phyloP scores from a whole-genome alignment of 2,797 vertebrate species.

The Leptoclinus maculatus region DNA sequence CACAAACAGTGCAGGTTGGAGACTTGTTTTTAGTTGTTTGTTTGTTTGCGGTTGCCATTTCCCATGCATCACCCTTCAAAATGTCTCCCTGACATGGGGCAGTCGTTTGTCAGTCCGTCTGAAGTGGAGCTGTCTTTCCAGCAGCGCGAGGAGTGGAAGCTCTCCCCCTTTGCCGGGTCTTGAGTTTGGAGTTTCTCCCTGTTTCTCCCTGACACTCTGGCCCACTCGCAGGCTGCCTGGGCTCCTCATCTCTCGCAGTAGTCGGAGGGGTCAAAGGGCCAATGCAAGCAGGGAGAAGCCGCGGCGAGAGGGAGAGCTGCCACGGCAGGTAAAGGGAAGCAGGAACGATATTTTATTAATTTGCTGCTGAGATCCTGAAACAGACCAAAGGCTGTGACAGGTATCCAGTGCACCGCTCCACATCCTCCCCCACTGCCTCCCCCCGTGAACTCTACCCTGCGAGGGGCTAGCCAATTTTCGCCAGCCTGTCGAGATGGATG shows the following conservation, averaged over 20 bases:
- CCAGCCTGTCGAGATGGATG: constrained; percentile 87
- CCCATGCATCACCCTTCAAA: constrained; percentile 73
- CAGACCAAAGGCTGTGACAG: constrained; percentile 88
- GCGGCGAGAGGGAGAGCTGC: constrained; percentile 75
- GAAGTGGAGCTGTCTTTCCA: constrained; percentile 81
- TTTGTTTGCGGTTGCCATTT: constrained; percentile 70
- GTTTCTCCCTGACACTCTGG: constrained; percentile 77
- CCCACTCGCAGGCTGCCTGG: constrained; percentile 74
- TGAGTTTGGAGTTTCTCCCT: constrained; percentile 76
- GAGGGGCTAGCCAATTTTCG: constrained; percentile 86
- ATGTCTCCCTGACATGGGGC: constrained; percentile 74
- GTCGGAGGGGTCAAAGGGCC: constrained; percentile 83
- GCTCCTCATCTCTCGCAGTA: constrained; percentile 83
- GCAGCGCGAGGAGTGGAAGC: constrained; percentile 68
- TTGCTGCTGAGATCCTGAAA: constrained; percentile 85
- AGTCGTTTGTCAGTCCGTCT: constrained; percentile 82
- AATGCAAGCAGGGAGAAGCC: constrained; percentile 78
- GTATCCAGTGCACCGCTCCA: constrained; percentile 77
- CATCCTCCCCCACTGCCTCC: constrained; percentile 69
- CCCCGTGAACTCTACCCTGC: constrained; percentile 85
- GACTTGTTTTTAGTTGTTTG: constrained; percentile 59
- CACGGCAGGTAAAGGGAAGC: constrained; percentile 83
- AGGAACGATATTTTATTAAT: constrained; percentile 88
- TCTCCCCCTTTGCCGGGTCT: constrained; percentile 61
- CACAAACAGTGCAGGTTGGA: constrained; percentile 48